Conservation (phyloP, 2,113 vertebrate genomes). For the Scopus umbretta region DNA sequence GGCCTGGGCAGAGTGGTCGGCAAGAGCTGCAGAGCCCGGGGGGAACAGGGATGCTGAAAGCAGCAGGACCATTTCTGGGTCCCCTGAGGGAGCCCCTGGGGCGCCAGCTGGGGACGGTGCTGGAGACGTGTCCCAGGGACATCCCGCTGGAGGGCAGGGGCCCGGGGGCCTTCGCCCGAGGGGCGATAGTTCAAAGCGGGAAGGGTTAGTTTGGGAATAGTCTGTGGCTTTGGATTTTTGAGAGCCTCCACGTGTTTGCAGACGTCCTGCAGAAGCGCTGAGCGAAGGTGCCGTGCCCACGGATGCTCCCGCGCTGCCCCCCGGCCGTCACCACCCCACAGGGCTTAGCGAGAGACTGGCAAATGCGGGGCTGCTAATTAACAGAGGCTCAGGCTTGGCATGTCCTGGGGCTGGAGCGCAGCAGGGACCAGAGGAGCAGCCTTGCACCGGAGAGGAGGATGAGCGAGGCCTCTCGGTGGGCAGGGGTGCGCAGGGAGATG, state of each 20-base stretch:
- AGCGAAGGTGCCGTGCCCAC: neutral
- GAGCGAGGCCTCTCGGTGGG: too few species aligned
- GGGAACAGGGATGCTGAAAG: neutral
- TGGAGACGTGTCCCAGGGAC: neutral
- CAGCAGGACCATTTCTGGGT: neutral
- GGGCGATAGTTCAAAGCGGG: accelerated
- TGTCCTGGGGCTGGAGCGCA: accelerated
- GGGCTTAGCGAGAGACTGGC: neutral
- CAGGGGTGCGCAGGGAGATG: neutral
- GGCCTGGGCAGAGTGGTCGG: accelerated
- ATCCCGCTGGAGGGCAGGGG: neutral
- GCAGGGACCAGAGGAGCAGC: neutral
- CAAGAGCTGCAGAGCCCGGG: neutral
- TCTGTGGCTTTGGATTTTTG: neutral
- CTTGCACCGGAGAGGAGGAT: accelerated
- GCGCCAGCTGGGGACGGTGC: neutral
- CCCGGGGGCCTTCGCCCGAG: accelerated
- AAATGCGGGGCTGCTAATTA: accelerated
- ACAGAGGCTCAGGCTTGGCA: neutral
- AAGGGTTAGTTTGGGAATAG: neutral
- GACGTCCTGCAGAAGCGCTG: accelerated
- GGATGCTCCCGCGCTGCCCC: neutral
- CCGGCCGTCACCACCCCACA: neutral
- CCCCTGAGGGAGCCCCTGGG: neutral
- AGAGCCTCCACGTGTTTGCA: neutral